Conservation (phyloP, 2,113 vertebrate genomes). For the Morone chrysops region DNA sequence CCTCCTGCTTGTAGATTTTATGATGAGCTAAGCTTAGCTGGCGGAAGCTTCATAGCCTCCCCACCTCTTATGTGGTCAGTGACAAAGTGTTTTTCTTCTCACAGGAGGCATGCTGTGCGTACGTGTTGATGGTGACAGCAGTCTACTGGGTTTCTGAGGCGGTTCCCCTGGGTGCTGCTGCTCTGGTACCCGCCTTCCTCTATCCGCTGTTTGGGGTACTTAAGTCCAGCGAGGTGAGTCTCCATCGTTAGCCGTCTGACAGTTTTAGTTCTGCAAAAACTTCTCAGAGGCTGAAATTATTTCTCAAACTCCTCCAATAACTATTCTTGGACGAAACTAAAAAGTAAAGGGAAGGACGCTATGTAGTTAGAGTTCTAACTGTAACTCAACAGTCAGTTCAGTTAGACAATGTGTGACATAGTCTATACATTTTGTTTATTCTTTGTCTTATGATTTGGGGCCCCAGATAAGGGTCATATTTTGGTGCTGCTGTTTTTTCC, state of each 20-base stretch:
- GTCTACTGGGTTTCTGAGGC: slow-evolving; percentile 98
- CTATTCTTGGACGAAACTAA: background rate
- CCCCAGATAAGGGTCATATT: background rate
- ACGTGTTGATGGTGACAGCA: slow-evolving; percentile 94
- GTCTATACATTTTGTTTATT: background rate
- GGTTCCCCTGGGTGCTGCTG: slow-evolving; percentile 94
- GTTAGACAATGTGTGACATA: background rate
- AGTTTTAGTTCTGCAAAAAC: background rate
- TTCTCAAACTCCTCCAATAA: background rate
- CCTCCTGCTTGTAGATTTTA: background rate
- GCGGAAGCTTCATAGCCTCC: too few species aligned
- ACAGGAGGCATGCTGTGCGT: slow-evolving; percentile 95
- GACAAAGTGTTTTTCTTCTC: slow-evolving; percentile 28
- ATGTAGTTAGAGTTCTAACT: background rate
- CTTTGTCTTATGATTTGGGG: background rate
- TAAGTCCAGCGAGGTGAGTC: slow-evolving; percentile 95
- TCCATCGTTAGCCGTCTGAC: background rate
- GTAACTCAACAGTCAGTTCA: background rate
- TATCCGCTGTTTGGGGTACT: slow-evolving; percentile 97
- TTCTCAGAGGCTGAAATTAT: background rate
- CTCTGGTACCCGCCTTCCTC: slow-evolving; percentile 96
- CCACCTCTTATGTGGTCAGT: background rate
- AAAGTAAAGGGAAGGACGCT: background rate
- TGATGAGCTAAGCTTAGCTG: too few species aligned
- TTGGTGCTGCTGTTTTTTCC: background rate